phyloP scores from a whole-genome alignment of 2,113 vertebrate species.

The Bufo gargarizans region DNA sequence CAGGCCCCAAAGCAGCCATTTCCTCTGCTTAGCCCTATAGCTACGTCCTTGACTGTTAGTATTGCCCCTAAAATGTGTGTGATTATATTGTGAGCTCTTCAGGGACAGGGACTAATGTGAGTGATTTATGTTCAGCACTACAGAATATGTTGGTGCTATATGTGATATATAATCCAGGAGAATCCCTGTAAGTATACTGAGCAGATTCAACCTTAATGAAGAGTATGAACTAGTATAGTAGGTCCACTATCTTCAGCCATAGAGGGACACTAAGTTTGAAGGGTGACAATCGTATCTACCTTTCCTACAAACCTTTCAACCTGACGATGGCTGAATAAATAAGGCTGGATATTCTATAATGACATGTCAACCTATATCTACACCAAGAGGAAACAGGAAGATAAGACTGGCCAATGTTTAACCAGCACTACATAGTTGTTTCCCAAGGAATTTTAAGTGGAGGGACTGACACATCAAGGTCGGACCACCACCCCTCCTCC shows the following conservation, averaged over 20 bases:
- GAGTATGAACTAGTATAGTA: neutral
- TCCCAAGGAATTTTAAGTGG: slow-evolving; percentile 55
- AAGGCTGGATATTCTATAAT: slow-evolving; percentile 38
- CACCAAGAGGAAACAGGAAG: slow-evolving; percentile 21
- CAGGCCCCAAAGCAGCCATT: too few relatives aligned
- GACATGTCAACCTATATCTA: slow-evolving; percentile 22
- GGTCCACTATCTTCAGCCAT: neutral
- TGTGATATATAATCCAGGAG: neutral
- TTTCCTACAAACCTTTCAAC: neutral
- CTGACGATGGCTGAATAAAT: slow-evolving; percentile 6
- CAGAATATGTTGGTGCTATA: neutral
- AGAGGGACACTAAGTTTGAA: neutral
- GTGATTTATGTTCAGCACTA: neutral
- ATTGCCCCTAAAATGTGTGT: neutral
- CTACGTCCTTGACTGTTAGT: too few relatives aligned
- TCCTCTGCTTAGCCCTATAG: too few relatives aligned
- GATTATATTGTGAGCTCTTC: neutral
- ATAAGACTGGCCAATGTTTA: slow-evolving; percentile 46
- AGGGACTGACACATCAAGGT: slow-evolving; percentile 41
- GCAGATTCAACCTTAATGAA: neutral
- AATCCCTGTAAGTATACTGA: neutral
- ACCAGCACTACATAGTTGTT: slow-evolving; percentile 28
- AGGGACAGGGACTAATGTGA: neutral
- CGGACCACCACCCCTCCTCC: slow-evolving; percentile 12
- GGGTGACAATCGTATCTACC: neutral